Percentiles rank a stretch among this genome's conserved stretches.
Evolutionary conservation across 1,140 invertebrate genomes (phyloP).

Genomic region (Aphaenogaster rudis): DNA sequence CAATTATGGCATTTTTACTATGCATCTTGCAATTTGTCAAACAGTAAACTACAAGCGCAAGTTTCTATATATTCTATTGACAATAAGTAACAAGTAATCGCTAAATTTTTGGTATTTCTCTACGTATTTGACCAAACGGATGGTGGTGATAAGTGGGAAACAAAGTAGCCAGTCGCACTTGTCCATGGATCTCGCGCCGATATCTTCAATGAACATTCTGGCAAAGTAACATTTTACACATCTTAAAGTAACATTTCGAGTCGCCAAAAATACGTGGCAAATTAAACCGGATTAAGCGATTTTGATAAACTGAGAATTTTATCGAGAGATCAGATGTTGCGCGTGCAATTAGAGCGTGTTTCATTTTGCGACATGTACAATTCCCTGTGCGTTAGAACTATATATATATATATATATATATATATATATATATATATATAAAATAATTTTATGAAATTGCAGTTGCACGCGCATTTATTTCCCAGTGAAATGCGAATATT

Average conservation of each 20-base stretch:
- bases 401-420: background rate
- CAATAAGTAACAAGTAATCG: conserved; percentile 44
- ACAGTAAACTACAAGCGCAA: conserved; percentile 22
- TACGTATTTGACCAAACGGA: conserved; percentile 39
- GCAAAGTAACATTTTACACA: too few relatives aligned
- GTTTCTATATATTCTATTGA: conserved; percentile 45
- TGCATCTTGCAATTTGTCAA: conserved; percentile 25
- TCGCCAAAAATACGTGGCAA: background rate
- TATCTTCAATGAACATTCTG: background rate
- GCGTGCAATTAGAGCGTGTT: conserved; percentile 57
- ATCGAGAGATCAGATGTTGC: conserved; percentile 25
- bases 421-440: background rate
- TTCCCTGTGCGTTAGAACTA: background rate
- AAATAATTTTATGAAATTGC: conserved; percentile 34
- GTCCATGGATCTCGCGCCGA: background rate
- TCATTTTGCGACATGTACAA: conserved; percentile 23
- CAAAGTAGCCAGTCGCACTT: background rate
- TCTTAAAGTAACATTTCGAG: background rate
- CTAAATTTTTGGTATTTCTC: conserved; percentile 42
- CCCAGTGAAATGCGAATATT: conserved; percentile 53
- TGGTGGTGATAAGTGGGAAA: background rate
- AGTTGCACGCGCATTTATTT: conserved; percentile 57
- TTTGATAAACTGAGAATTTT: conserved; percentile 20
- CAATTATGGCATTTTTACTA: conserved; percentile 52
- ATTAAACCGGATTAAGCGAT: background rate